These are phyloP conservation scores for Chaetorhynchus papuensis DNA, from an alignment of 2,113 vertebrate genomes.

Conservation along the genomic window DNA sequence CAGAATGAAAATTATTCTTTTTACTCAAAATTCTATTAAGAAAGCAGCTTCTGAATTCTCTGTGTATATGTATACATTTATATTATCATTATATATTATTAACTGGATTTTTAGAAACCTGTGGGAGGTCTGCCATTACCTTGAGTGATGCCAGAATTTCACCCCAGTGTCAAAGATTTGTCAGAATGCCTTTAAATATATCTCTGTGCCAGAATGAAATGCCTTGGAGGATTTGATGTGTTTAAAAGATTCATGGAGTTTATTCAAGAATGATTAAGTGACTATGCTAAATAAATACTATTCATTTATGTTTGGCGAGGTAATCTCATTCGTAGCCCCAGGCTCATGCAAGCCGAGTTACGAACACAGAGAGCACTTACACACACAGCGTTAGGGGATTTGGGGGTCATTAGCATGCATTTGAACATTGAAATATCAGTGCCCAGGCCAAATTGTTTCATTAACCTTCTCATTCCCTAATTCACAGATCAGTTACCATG, in stretches of 20 bases:
- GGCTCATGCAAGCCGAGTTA: neutral
- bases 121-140: neutral
- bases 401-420: neutral
- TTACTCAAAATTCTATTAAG: neutral
- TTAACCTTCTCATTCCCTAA: neutral
- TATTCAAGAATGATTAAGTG: slow-evolving; percentile 32
- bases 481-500: neutral
- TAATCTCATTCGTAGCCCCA: neutral
- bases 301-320: neutral
- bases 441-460: neutral
- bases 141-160: neutral
- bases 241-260: slow-evolving; percentile 30
- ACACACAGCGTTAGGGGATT: neutral
- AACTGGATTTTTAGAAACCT: neutral
- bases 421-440: neutral
- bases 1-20: neutral
- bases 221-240: neutral
- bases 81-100: neutral
- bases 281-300: slow-evolving; percentile 17
- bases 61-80: neutral
- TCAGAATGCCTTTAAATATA: neutral
- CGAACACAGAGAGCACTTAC: neutral
- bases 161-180: neutral
- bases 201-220: slow-evolving; percentile 3
- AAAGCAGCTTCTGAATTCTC: neutral